These are phyloP conservation scores for Caerostris extrusa DNA, from an alignment of 1,140 invertebrate species.

Conservation along the genomic window DNA sequence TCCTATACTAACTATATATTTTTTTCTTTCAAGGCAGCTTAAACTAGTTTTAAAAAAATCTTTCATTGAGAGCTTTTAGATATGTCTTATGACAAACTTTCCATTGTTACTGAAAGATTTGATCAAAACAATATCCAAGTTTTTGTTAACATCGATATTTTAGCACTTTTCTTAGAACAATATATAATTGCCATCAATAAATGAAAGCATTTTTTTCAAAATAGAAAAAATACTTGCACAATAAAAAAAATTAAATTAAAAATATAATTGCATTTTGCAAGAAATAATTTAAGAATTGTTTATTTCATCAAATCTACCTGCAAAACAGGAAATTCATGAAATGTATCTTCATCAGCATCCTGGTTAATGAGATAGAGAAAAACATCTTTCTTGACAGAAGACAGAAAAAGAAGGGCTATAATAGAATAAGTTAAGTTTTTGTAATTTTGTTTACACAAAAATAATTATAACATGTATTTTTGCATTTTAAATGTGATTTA, in stretches of 20 bases:
- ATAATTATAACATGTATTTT: too few species aligned
- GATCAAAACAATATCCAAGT: background rate
- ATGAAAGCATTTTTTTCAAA: background rate
- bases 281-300: background rate
- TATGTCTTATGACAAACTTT: too few species aligned
- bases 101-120: background rate
- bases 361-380: conserved; percentile 66
- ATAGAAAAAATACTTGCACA: background rate
- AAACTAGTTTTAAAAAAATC: too few species aligned
- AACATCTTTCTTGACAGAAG: conserved; percentile 41
- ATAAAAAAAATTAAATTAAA: background rate
- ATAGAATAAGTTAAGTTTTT: background rate
- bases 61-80: too few species aligned
- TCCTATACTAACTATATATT: too few species aligned
- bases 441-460: background rate
- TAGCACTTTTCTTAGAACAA: background rate
- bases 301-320: background rate
- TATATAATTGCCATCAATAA: background rate
- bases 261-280: background rate
- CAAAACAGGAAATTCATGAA: conserved; percentile 69
- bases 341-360: conserved; percentile 57
- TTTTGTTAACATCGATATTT: background rate
- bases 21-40: too few species aligned
- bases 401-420: background rate
- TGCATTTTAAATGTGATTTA: too few species aligned